Conservation (phyloP, 2,797 vertebrate species). For the Enteromius paludinosus region DNA sequence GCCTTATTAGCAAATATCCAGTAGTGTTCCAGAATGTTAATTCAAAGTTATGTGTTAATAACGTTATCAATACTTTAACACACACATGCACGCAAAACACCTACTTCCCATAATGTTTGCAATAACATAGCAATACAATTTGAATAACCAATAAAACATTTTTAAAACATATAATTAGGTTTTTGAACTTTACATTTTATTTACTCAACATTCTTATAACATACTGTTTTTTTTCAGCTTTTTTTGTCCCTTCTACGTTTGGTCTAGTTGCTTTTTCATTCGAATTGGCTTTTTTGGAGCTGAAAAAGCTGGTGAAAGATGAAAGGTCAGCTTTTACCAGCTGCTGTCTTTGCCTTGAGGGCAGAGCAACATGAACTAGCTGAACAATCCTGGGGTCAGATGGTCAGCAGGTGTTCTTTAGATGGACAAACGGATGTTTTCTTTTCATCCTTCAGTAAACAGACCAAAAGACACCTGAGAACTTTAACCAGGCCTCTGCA, state of each 20-base stretch:
- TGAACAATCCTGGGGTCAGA: neutral
- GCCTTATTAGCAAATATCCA: neutral
- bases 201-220: neutral
- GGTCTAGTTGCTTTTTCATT: neutral
- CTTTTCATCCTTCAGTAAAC: slow-evolving; percentile 26
- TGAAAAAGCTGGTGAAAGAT: neutral
- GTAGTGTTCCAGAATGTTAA: too few species aligned
- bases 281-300: neutral
- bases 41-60: too few species aligned
- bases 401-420: slow-evolving; percentile 1
- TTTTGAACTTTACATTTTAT: neutral
- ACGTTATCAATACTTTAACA: too few species aligned
- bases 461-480: neutral
- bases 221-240: neutral
- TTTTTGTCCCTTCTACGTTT: neutral
- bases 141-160: neutral
- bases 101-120: neutral
- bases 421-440: slow-evolving; percentile 3
- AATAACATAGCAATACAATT: too few species aligned
- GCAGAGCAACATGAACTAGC: neutral
- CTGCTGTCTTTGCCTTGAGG: slow-evolving; percentile 9
- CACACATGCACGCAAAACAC: too few species aligned
- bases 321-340: neutral
- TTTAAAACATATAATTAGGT: too few species aligned
- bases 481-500: neutral